Conservation (phyloP, 2,888 invertebrate species). For the Macrophya annulata region DNA sequence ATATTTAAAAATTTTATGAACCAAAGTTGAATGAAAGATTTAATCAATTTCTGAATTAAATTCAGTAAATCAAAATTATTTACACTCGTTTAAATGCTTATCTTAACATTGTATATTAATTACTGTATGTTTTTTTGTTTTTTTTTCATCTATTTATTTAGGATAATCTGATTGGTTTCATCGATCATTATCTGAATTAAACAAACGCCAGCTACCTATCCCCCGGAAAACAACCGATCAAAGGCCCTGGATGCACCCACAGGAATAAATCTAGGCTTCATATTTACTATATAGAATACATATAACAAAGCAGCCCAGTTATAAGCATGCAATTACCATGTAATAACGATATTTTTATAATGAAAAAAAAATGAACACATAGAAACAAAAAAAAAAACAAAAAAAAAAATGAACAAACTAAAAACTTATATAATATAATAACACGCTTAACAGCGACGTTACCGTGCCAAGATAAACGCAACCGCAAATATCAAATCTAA, state of each 20-base stretch:
- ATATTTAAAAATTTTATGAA: neutral
- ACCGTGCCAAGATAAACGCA: constrained; percentile 32
- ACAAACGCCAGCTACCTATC: constrained; percentile 70
- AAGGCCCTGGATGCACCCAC: constrained; percentile 70
- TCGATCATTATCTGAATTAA: constrained; percentile 70
- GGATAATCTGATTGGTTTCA: constrained; percentile 69
- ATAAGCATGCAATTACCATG: constrained; percentile 22
- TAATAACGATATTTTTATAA: constrained; percentile 48
- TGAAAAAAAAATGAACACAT: neutral
- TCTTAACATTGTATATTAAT: neutral
- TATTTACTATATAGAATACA: constrained; percentile 48
- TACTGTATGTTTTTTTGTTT: neutral
- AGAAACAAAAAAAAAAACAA: no score
- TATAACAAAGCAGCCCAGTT: constrained; percentile 39
- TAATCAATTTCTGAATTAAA: neutral
- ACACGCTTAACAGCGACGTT: constrained; percentile 21
- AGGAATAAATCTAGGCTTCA: constrained; percentile 60
- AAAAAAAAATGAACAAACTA: neutral
- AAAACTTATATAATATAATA: neutral
- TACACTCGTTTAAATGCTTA: neutral
- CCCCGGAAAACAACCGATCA: constrained; percentile 73
- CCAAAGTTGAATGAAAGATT: neutral
- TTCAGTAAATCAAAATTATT: neutral
- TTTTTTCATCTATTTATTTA: constrained; percentile 55
- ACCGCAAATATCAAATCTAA: constrained; percentile 17